Conservation (phyloP, 2,888 invertebrate species). For the Gastracanthus pulcherrimus region DNA sequence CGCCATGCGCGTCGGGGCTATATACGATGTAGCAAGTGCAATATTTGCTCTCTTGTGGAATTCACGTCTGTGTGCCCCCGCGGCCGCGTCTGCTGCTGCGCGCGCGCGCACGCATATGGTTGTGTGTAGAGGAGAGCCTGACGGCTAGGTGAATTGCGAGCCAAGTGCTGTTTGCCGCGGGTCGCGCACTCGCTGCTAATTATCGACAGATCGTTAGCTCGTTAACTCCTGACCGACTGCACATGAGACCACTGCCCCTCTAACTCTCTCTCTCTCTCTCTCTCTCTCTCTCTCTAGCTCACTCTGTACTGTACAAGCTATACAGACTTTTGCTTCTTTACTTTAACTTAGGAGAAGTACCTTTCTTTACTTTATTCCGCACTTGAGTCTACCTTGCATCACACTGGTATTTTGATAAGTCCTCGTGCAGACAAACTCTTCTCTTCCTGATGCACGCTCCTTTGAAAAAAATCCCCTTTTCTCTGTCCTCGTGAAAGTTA, state of each 20-base stretch:
- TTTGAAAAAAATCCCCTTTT: background rate
- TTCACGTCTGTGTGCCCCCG: too few species aligned
- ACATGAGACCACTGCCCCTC: background rate
- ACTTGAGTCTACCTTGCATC: background rate
- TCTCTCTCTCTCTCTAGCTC: background rate
- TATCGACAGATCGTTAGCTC: slow-evolving; percentile 41
- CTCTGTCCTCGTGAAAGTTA: slow-evolving; percentile 30
- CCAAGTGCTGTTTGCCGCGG: slow-evolving; percentile 20
- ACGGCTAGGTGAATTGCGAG: background rate
- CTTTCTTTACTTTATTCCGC: too few species aligned
- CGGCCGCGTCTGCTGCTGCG: too few species aligned
- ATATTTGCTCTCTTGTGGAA: background rate
- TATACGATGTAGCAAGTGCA: slow-evolving; percentile 18
- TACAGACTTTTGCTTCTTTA: too few species aligned
- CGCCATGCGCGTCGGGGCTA: background rate
- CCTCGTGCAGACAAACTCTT: background rate
- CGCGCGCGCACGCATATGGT: too few species aligned
- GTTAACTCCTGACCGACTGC: slow-evolving; percentile 9
- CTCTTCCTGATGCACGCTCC: background rate
- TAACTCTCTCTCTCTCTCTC: background rate
- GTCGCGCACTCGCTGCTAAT: slow-evolving; percentile 16
- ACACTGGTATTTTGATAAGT: slow-evolving; percentile 29
- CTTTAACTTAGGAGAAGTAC: too few species aligned
- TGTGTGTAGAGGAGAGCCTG: background rate
- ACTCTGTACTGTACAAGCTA: too few species aligned